Evolutionary conservation across 2,888 invertebrate genomes (phyloP).

Genomic region (Cepaea hortensis): DNA sequence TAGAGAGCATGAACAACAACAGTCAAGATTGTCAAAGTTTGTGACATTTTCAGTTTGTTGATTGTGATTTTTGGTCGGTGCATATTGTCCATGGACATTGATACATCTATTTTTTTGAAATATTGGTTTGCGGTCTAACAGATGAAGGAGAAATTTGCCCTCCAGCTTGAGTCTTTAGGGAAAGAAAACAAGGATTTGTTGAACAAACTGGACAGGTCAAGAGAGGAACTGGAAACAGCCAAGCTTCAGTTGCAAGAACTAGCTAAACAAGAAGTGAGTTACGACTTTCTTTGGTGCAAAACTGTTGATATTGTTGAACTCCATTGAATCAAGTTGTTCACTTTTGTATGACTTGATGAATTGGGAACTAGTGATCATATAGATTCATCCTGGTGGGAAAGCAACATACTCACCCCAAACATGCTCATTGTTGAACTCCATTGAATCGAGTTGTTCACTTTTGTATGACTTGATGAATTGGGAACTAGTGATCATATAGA

Average conservation of each 20-base stretch:
- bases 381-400: no score
- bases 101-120: no score
- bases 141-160: slow-evolving; percentile 36
- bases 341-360: no score
- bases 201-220: slow-evolving; percentile 59
- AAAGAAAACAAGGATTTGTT: slow-evolving; percentile 67
- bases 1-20: no score
- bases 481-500: not conserved
- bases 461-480: no score
- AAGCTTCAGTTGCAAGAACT: slow-evolving; percentile 57
- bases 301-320: not conserved
- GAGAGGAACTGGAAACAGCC: slow-evolving; percentile 56
- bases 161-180: slow-evolving; percentile 58
- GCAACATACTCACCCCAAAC: no score
- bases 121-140: slow-evolving; percentile 1
- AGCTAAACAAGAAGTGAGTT: slow-evolving; percentile 65
- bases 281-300: not conserved
- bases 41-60: no score
- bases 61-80: no score
- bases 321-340: not conserved
- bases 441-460: not conserved
- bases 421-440: not conserved
- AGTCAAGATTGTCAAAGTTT: no score
- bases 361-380: not conserved
- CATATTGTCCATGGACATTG: no score